phyloP scores from a whole-genome alignment of 2,888 invertebrate species.

The Aplocera efformata region DNA sequence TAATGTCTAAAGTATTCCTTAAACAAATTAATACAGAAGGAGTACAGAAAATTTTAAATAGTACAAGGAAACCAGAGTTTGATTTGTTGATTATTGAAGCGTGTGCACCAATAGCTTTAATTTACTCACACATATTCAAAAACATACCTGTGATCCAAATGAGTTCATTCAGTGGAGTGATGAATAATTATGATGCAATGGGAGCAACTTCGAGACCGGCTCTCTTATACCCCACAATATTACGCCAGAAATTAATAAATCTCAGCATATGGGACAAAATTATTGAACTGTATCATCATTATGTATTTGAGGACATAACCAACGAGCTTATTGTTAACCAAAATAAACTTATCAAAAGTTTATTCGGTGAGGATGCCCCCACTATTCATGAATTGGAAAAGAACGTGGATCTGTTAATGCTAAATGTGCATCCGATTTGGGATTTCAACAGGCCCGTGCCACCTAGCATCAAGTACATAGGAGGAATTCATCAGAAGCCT shows the following conservation, averaged over 20 bases:
- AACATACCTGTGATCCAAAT: slow-evolving; percentile 38
- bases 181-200: neutral
- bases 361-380: slow-evolving; percentile 18
- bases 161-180: slow-evolving; percentile 35
- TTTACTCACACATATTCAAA: slow-evolving; percentile 35
- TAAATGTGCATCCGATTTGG: slow-evolving; percentile 38
- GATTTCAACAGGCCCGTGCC: slow-evolving; percentile 39
- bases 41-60: slow-evolving; percentile 30
- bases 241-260: slow-evolving; percentile 10
- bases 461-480: slow-evolving; percentile 35
- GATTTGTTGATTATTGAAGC: slow-evolving; percentile 44
- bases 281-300: slow-evolving; percentile 11
- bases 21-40: slow-evolving; percentile 29
- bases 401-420: slow-evolving; percentile 24
- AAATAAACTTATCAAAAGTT: slow-evolving; percentile 4
- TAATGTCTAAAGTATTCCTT: slow-evolving; percentile 15
- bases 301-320: slow-evolving; percentile 2
- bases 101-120: slow-evolving; percentile 26
- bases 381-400: slow-evolving; percentile 15
- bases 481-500: slow-evolving; percentile 34
- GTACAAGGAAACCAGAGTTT: slow-evolving; percentile 30
- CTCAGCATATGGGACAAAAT: slow-evolving; percentile 14
- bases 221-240: slow-evolving; percentile 1
- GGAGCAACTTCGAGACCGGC: neutral
- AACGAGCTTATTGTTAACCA: neutral